Percentiles rank a stretch among this genome's conserved stretches.
Evolutionary conservation across 2,113 vertebrate genomes (phyloP).

Genomic region (Addax nasomaculatus): DNA sequence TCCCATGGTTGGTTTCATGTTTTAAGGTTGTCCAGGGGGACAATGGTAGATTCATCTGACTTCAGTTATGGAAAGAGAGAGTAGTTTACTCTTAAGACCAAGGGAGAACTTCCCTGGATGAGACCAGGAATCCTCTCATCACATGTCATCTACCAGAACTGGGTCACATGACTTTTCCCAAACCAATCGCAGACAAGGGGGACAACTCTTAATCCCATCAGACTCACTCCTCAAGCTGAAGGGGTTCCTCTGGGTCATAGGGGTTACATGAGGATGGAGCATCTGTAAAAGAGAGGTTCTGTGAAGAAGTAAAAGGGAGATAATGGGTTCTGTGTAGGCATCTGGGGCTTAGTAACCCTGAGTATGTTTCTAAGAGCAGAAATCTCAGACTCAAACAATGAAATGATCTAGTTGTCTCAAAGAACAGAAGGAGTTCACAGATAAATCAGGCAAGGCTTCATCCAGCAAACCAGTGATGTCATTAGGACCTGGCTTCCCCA

Average conservation of each 20-base stretch:
- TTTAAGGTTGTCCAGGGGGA: not conserved
- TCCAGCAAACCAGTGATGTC: not conserved
- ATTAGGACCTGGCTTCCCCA: not conserved
- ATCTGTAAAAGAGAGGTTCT: not conserved
- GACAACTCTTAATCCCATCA: not conserved
- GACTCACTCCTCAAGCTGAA: not conserved
- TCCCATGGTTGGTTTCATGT: not conserved
- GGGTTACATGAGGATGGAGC: not conserved
- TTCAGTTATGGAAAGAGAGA: not conserved
- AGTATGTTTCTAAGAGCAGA: not conserved
- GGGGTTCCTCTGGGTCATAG: not conserved
- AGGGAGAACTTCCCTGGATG: not conserved
- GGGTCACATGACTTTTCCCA: not conserved
- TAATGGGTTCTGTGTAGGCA: not conserved
- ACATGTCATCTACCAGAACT: not conserved
- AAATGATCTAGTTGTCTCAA: not conserved
- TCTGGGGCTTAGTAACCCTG: not conserved
- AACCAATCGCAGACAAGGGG: not conserved
- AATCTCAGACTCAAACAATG: not conserved
- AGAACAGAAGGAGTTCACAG: not conserved
- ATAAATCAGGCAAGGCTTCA: not conserved
- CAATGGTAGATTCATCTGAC: not conserved
- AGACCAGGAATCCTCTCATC: not conserved
- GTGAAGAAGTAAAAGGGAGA: not conserved
- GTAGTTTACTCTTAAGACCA: not conserved